Base-by-base conservation (phyloP, 2,888 invertebrate genomes). In the Geotrupes spiniger region DNA sequence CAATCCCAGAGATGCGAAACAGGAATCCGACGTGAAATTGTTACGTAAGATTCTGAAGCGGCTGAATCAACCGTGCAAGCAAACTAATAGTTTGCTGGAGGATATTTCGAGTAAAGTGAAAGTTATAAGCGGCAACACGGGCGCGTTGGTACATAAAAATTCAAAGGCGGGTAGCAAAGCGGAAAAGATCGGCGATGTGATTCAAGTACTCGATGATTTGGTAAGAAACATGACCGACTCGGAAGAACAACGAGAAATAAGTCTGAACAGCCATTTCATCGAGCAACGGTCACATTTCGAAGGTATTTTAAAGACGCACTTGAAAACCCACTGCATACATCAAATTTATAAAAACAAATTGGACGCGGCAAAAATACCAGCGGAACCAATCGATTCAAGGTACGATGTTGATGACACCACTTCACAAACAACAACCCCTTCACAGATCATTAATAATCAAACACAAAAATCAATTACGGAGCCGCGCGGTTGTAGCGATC, bases 401-500 rank as follows among this genome's bases (percentile, higher is more conserved):
- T n/a, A n/a, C n/a, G n/a, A n/a, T n/a, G n/a, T n/a, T n/a, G n/a
- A n/a, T n/a, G n/a, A n/a, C n/a, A n/a, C n/a, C n/a, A n/a, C n/a
- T n/a, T n/a, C n/a, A n/a, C n/a, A n/a, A n/a, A n/a, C n/a, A n/a
- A n/a, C n/a, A n/a, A n/a, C n/a, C n/a, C n/a, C n/a, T n/a, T n/a
- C n/a, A n/a, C n/a, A n/a, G n/a, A n/a, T n/a, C n/a, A n/a, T n/a
- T n/a, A n/a, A n/a, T n/a, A n/a, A n/a, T n/a, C n/a, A n/a, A 4
- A 4, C 21, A 21, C 4, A 21, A 21, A 21, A 21, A 3, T 21
- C 21, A 6, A 21, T 21, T 21, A n/a, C n/a, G n/a, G 21, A 21
- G 3, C 6, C 6, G 6, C 6, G 4, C 3, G 21, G 21, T 17
- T 78, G 78, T 52, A 73, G 70, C 51, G 73, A 76, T 46, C 58